These are phyloP conservation scores for Hydrochoerus hydrochaeris DNA, from an alignment of 2,113 vertebrate species.

Conservation along the genomic window DNA sequence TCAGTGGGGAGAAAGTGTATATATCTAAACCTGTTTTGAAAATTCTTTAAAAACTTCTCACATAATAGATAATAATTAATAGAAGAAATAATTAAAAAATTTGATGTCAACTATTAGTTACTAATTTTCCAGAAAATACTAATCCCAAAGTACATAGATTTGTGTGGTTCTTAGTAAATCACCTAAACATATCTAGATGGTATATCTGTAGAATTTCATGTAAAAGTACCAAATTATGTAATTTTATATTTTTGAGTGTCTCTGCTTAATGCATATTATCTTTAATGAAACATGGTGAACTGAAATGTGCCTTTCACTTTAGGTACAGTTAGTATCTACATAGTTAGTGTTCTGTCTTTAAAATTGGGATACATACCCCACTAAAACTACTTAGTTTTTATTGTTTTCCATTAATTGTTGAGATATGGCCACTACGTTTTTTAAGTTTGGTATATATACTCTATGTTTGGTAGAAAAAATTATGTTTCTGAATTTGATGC, in stretches of 20 bases:
- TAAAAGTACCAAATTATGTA: background rate
- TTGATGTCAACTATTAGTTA: background rate
- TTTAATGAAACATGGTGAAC: background rate
- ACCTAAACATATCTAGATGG: background rate
- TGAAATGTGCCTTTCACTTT: background rate
- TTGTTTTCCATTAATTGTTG: background rate
- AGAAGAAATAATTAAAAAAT: background rate
- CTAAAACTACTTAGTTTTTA: background rate
- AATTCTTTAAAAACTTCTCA: background rate
- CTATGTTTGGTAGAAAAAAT: background rate
- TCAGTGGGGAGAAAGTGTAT: background rate
- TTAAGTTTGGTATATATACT: background rate
- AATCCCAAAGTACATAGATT: background rate
- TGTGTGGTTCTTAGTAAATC: background rate
- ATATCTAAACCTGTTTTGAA: background rate
- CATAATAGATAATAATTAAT: background rate
- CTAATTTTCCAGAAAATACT: background rate
- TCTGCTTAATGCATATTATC: background rate
- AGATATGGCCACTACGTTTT: background rate
- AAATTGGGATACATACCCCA: background rate
- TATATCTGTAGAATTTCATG: background rate
- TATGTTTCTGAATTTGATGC: background rate
- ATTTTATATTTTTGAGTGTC: background rate
- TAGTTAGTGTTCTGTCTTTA: background rate
- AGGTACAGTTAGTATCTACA: background rate